Percentiles rank a stretch among this genome's conserved stretches.
phyloP scores from a whole-genome alignment of 2,888 invertebrate species.

The Polylopha cassiicola region DNA sequence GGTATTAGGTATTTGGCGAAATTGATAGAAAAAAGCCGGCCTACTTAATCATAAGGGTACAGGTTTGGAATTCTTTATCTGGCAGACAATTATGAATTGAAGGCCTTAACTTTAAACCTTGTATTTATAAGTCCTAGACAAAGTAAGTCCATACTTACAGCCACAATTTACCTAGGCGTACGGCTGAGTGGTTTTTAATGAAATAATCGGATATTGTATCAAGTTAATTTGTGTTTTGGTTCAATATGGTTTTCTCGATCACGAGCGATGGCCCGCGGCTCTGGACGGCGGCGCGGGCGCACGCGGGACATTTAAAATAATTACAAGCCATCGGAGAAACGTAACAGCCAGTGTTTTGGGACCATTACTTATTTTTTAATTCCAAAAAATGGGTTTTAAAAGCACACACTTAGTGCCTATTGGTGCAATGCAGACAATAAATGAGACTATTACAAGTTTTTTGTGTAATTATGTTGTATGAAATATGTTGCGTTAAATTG shows the following conservation, averaged over 20 bases:
- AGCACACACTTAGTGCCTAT: conserved; percentile 63
- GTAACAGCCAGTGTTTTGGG: conserved; percentile 75
- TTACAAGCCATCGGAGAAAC: conserved; percentile 75
- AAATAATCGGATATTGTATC: conserved; percentile 13
- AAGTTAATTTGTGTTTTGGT: conserved; percentile 30
- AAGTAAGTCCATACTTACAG: too few species aligned
- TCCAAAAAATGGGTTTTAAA: conserved; percentile 67
- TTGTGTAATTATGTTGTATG: conserved; percentile 47
- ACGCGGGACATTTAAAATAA: conserved; percentile 78
- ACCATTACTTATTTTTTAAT: conserved; percentile 76
- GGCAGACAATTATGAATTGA: too few species aligned
- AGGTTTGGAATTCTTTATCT: too few species aligned
- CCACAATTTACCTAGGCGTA: too few species aligned
- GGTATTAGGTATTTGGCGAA: too few species aligned
- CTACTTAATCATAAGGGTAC: too few species aligned
- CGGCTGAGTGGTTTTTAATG: conserved; percentile 14
- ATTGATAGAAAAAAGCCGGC: too few species aligned
- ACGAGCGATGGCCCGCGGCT: conserved; percentile 58
- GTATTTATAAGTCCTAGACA: too few species aligned
- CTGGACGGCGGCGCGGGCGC: conserved; percentile 38
- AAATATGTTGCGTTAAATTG: conserved; percentile 38
- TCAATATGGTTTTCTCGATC: conserved; percentile 69
- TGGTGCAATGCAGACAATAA: conserved; percentile 55
- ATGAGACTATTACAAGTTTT: conserved; percentile 52
- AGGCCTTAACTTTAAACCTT: too few species aligned